Evolutionary conservation across 2,888 invertebrate species (phyloP), one percentile per base, ranked within the genome.

Genomic region (Thelaira solivaga): DNA sequence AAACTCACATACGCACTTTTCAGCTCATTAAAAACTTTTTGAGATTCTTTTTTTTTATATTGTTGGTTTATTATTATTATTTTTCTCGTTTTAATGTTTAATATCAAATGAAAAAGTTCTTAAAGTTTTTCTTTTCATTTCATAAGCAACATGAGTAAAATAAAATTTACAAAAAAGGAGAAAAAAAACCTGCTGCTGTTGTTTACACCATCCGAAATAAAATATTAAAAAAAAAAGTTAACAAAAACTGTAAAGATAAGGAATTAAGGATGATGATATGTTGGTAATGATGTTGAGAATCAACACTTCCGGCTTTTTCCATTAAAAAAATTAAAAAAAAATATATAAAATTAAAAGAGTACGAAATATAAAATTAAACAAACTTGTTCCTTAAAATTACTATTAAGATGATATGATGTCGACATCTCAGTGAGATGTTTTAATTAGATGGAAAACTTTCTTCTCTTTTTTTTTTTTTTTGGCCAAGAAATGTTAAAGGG

Each of bases 261-360:
- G 74, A 78, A 74, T 78, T 78, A 78, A 77, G 67, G 39, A 74
- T 51, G 64, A 69, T 74, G 78, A 78, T 78, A 78, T 78, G 78
- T 78, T 78, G 78, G 78, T 78, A 78, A 78, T 74, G 78, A 78
- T 78, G 78, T 69, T 78, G 74, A 74, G 69, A 78, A 74, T 78
- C 78, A 78, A 78, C 78, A 78, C 78, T 78, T 78, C 78, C 78
- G 78, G 78, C 78, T 74, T 59, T 31, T 65, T 53, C 51, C 57
- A 68, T 72, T 59, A 20, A 47, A 41, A n/a, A 62, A 39, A 55
- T 16, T 24, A 57, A 13, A 36, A 24, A 47, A 39, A 8, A 13
- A 13, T 49, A 53, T 18, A 64, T 18, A 57, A 55, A 26, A 47
- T 20, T 47, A 62, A 62, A 69, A 57, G 20, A 71, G 34, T 26